Conservation (phyloP, 1,140 invertebrate genomes). For the Onthophagus taurus region DNA sequence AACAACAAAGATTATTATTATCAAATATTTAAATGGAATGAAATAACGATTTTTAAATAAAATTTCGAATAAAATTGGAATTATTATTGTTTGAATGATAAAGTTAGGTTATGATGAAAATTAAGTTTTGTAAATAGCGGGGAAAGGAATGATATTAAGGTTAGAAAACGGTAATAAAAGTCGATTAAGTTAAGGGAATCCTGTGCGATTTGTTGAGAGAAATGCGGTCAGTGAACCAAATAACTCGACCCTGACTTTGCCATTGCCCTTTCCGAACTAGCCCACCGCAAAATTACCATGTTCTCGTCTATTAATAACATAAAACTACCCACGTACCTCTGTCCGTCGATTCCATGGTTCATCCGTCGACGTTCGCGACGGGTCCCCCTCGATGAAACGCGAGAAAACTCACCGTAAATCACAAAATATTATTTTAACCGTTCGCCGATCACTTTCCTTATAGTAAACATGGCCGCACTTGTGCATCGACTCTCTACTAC, state of each 20-base stretch:
- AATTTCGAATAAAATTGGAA: too few species aligned
- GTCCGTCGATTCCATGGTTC: conserved; percentile 26
- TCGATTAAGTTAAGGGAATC: too few species aligned
- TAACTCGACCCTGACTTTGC: conserved; percentile 39
- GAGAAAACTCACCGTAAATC: conserved; percentile 28
- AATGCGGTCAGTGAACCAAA: conserved; percentile 39
- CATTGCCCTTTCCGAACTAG: conserved; percentile 33
- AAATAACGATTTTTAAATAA: too few species aligned
- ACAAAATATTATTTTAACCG: conserved; percentile 28
- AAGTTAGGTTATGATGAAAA: too few species aligned
- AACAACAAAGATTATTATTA: too few species aligned
- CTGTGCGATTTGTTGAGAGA: too few species aligned
- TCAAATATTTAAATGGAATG: too few species aligned
- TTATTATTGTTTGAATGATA: too few species aligned
- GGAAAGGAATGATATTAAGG: too few species aligned
- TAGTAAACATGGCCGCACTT: conserved; percentile 34
- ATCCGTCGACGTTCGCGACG: conserved; percentile 12
- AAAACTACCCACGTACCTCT: conserved; percentile 24
- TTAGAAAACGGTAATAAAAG: too few species aligned
- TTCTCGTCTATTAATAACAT: too few species aligned
- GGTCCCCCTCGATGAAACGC: conserved; percentile 14
- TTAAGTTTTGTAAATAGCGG: too few species aligned
- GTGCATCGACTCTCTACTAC: conserved; percentile 4
- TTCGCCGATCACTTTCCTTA: conserved; percentile 34
- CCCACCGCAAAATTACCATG: conserved; percentile 12